Conservation (phyloP, 1,140 invertebrate genomes). For the Micrasema longulum region DNA sequence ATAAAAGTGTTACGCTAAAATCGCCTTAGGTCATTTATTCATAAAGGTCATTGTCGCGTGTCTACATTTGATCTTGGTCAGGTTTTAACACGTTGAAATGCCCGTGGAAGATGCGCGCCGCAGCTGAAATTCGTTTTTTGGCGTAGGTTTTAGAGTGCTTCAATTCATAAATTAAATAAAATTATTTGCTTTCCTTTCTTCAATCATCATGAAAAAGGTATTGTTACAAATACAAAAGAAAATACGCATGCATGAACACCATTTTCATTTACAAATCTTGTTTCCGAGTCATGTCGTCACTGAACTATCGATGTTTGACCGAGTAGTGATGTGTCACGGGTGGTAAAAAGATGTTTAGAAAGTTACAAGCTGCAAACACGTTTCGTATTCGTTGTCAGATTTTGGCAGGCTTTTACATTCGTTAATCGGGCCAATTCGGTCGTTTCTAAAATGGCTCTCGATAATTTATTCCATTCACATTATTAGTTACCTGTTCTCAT, state of each 20-base stretch:
- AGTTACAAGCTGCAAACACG: constrained; percentile 33
- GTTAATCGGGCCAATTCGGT: not conserved
- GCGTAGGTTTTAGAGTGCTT: constrained; percentile 36
- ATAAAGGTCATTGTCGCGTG: constrained; percentile 31
- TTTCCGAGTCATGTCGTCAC: not conserved
- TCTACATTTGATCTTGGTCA: constrained; percentile 8
- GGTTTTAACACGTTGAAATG: not conserved
- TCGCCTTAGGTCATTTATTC: not conserved
- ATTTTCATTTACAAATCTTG: constrained; percentile 36
- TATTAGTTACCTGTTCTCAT: constrained; percentile 35
- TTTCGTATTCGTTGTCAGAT: constrained; percentile 32
- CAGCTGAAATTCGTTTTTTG: constrained; percentile 10
- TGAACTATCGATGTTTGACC: constrained; percentile 21
- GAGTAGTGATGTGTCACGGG: constrained; percentile 42
- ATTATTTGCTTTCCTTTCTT: constrained; percentile 27
- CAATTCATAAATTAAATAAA: constrained; percentile 23
- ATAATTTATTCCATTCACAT: constrained; percentile 21
- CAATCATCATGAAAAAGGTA: constrained; percentile 24
- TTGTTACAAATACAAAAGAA: not conserved
- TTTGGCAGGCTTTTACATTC: constrained; percentile 28
- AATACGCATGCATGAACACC: not conserved
- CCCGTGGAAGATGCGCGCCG: constrained; percentile 24
- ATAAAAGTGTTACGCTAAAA: no score
- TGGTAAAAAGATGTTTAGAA: constrained; percentile 45
- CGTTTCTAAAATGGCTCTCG: constrained; percentile 6